Percentiles rank a stretch among this genome's conserved stretches.
These are phyloP conservation scores for Penaeus monodon DNA, from an alignment of 2,888 invertebrate genomes.

Conservation along the genomic window DNA sequence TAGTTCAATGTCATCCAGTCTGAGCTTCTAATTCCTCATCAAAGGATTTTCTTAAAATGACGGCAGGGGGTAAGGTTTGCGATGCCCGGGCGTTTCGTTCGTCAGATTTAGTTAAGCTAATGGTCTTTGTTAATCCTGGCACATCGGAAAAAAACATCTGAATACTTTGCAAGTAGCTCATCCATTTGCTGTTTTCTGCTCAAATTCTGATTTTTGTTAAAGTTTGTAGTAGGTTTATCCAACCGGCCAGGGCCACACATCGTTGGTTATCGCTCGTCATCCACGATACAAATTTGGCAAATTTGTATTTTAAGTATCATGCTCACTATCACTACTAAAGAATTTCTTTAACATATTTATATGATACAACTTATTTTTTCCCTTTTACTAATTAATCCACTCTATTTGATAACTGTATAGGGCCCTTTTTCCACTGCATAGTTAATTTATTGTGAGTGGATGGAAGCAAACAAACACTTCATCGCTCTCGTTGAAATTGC, in stretches of 20 bases:
- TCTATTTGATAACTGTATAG: constrained; percentile 1
- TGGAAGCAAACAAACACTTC: constrained; percentile 28
- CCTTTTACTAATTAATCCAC: constrained; percentile 8
- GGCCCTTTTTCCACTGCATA: constrained; percentile 33
- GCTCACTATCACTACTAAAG: neutral
- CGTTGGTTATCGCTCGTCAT: neutral
- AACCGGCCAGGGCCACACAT: neutral
- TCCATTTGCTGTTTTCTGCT: constrained; percentile 3
- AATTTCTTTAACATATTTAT: constrained; percentile 32
- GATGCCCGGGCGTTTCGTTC: neutral
- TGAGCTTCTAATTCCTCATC: constrained; percentile 65
- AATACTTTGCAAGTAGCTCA: neutral
- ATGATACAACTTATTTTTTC: constrained; percentile 27
- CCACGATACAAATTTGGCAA: too few relatives aligned
- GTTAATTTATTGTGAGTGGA: constrained; percentile 13
- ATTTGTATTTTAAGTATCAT: neutral
- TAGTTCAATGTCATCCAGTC: constrained; percentile 66
- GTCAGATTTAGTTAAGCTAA: neutral
- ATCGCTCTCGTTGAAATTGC: constrained; percentile 3
- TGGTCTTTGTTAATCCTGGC: neutral
- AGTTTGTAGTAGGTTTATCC: neutral
- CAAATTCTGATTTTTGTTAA: neutral
- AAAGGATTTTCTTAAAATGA: neutral
- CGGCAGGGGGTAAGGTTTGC: neutral
- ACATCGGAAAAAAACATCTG: neutral